These are phyloP conservation scores for Hemicordylus capensis DNA, from an alignment of 2,113 vertebrate species.

Conservation along the genomic window DNA sequence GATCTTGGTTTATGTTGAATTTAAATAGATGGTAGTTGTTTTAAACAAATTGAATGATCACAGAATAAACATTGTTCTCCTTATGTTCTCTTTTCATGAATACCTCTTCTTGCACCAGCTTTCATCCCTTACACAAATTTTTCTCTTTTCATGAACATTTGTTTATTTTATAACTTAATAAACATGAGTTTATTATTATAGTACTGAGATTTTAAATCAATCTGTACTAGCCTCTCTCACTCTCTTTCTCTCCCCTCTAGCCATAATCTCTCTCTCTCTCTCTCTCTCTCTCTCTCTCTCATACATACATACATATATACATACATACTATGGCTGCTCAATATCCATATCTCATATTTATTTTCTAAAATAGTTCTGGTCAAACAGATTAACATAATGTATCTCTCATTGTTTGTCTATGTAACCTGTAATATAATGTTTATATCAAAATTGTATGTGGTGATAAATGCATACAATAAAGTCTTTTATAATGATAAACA, in stretches of 20 bases:
- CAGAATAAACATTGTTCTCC: neutral
- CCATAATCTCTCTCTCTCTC: no score
- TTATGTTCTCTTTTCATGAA: conserved; percentile 34
- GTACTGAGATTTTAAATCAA: conserved; percentile 19
- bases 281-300: conserved; percentile 24
- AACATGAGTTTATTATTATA: neutral
- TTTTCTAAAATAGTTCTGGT: conserved; percentile 14
- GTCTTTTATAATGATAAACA: conserved; percentile 37
- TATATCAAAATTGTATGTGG: neutral
- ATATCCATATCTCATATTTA: conserved; percentile 25
- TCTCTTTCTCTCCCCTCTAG: conserved; percentile 24
- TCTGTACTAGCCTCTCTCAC: conserved; percentile 16
- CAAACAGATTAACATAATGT: conserved; percentile 5
- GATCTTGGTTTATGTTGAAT: conserved; percentile 25
- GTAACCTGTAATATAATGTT: conserved; percentile 35
- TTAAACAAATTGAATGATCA: conserved; percentile 19
- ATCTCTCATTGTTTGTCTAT: conserved; percentile 17
- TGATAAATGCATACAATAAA: conserved; percentile 10
- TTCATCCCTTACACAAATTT: conserved; percentile 3
- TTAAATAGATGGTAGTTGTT: conserved; percentile 28
- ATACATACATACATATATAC: no score
- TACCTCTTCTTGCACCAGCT: conserved; percentile 34
- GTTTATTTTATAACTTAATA: conserved; percentile 32
- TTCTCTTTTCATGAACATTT: conserved; percentile 6
- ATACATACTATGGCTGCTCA: neutral